Conservation (phyloP, 2,113 vertebrate species). For the Cygnus atratus region DNA sequence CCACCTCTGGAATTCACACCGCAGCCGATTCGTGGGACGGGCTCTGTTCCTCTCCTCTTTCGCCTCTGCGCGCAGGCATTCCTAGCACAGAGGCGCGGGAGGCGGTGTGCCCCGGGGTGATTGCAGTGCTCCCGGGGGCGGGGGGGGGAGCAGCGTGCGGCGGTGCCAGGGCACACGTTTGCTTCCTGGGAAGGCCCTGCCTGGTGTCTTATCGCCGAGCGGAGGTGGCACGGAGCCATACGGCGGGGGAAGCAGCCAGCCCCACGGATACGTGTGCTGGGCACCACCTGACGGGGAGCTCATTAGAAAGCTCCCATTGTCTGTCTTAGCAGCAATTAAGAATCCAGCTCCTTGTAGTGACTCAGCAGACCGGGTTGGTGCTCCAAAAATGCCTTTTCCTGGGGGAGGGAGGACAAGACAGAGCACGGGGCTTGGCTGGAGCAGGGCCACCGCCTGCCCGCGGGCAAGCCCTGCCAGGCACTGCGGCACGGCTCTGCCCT, state of each 20-base stretch:
- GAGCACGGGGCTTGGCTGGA: neutral
- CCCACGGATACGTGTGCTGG: neutral
- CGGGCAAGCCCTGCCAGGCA: neutral
- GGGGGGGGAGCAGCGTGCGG: neutral
- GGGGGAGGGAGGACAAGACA: neutral
- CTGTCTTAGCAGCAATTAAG: slow-evolving; percentile 25
- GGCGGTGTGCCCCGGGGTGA: neutral
- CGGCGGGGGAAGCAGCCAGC: neutral
- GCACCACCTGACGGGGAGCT: neutral
- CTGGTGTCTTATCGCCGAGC: neutral
- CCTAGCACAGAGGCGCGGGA: neutral
- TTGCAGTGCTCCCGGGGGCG: neutral
- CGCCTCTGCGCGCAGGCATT: neutral
- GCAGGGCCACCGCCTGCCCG: neutral
- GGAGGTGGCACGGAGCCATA: neutral
- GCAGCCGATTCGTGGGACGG: neutral
- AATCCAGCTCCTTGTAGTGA: neutral
- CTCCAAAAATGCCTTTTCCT: neutral
- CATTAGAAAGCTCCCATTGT: neutral
- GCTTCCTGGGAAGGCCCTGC: neutral
- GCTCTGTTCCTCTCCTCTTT: neutral
- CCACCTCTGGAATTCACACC: rapidly evolving
- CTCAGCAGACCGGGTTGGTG: slow-evolving; percentile 16
- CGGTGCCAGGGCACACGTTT: neutral
- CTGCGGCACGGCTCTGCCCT: neutral